Percentiles rank a stretch among this genome's conserved stretches.
Conservation (phyloP, 1,140 invertebrate species). For the Wiebesia pumilae region DNA sequence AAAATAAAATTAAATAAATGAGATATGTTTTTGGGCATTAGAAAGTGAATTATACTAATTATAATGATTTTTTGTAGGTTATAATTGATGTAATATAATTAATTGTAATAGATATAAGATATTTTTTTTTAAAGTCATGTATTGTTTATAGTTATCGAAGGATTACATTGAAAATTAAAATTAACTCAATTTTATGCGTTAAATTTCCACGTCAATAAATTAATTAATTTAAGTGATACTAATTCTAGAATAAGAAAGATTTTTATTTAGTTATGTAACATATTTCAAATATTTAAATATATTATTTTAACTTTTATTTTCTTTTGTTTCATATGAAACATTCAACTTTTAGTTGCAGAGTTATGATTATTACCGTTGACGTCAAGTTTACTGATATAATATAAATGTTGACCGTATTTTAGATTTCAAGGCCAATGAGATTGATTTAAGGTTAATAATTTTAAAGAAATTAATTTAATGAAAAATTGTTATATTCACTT, state of each 20-base stretch:
- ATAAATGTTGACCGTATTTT: slow-evolving; percentile 21
- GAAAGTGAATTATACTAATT: not conserved
- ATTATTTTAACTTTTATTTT: slow-evolving; percentile 20
- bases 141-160: too few species aligned
- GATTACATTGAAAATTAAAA: not conserved
- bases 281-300: slow-evolving; percentile 3
- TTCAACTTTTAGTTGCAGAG: slow-evolving; percentile 3
- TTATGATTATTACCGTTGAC: slow-evolving; percentile 22
- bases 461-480: slow-evolving; percentile 2
- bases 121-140: too few species aligned
- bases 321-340: slow-evolving; percentile 16
- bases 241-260: not conserved
- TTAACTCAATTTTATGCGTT: not conserved
- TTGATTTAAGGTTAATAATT: slow-evolving; percentile 17
- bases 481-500: not conserved
- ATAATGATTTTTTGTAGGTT: too few species aligned
- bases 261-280: not conserved
- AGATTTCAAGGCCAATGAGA: not conserved
- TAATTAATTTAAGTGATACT: not conserved
- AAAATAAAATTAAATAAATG: not conserved
- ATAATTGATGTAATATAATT: too few species aligned
- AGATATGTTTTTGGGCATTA: not conserved
- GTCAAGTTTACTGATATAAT: slow-evolving; percentile 12
- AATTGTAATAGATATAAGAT: too few species aligned
- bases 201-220: not conserved